Conservation (phyloP, 2,113 vertebrate genomes). For the Burhinus bistriatus region DNA sequence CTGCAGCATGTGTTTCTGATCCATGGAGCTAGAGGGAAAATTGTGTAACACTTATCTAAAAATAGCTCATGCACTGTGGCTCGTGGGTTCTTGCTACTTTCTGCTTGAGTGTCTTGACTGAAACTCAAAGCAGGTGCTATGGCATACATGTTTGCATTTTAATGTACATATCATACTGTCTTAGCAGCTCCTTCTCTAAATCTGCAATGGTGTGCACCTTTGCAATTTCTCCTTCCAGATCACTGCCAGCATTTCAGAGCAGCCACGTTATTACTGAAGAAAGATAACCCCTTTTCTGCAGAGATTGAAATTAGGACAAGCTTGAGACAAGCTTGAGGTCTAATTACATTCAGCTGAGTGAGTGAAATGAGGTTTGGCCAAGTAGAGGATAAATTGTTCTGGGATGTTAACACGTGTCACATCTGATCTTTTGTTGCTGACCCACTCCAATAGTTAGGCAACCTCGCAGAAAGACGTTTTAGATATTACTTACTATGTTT, state of each 20-base stretch:
- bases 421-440: constrained; percentile 15
- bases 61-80: neutral
- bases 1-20: constrained; percentile 49
- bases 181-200: neutral
- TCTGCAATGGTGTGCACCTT: neutral
- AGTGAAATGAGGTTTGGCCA: neutral
- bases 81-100: neutral
- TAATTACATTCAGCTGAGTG: constrained; percentile 24
- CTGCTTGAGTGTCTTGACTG: neutral
- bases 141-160: neutral
- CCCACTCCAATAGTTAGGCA: neutral
- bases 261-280: neutral
- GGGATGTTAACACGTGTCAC: neutral
- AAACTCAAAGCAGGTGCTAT: neutral
- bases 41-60: neutral
- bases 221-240: neutral
- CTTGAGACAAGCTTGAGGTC: neutral
- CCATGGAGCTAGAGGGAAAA: neutral
- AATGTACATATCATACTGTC: neutral
- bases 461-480: neutral
- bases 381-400: neutral
- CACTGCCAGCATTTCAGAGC: neutral
- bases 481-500: neutral
- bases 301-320: neutral
- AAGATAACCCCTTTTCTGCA: neutral